Conservation (phyloP, 2,888 invertebrate species). For the Ornithoptera alexandrae region DNA sequence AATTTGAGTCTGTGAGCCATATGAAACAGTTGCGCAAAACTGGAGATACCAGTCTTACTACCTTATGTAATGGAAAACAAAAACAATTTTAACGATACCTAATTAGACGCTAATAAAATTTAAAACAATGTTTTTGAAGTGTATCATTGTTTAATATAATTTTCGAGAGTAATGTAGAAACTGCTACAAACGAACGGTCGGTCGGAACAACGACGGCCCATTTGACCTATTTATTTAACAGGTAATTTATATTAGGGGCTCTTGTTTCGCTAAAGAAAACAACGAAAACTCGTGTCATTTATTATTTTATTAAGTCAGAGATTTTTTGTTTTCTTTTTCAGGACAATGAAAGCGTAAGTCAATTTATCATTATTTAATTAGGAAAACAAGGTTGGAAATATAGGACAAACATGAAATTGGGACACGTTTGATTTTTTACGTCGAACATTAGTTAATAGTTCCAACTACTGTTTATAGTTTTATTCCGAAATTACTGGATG, state of each 20-base stretch:
- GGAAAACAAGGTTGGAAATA: background rate
- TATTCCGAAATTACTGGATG: too few species aligned
- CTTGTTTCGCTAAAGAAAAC: constrained; percentile 1
- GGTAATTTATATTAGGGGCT: constrained; percentile 1
- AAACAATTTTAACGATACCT: too few species aligned
- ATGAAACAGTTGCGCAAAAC: too few species aligned
- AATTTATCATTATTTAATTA: constrained; percentile 3
- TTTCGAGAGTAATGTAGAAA: background rate
- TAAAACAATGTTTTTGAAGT: too few species aligned
- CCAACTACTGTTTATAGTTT: too few species aligned
- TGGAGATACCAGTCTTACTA: too few species aligned
- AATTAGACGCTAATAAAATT: too few species aligned
- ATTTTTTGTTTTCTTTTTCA: background rate
- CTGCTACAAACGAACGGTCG: background rate
- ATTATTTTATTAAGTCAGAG: constrained; percentile 1
- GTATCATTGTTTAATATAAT: background rate
- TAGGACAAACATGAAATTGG: background rate
- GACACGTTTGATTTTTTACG: background rate
- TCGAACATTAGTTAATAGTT: too few species aligned
- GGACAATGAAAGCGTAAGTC: background rate
- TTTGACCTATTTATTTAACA: constrained; percentile 4
- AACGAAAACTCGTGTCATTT: constrained; percentile 1
- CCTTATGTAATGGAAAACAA: too few species aligned
- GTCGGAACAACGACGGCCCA: background rate
- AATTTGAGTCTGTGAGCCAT: too few species aligned